Percentiles rank a stretch among this genome's conserved stretches.
Evolutionary conservation across 2,113 vertebrate genomes (phyloP).

Genomic region (Zeus faber): DNA sequence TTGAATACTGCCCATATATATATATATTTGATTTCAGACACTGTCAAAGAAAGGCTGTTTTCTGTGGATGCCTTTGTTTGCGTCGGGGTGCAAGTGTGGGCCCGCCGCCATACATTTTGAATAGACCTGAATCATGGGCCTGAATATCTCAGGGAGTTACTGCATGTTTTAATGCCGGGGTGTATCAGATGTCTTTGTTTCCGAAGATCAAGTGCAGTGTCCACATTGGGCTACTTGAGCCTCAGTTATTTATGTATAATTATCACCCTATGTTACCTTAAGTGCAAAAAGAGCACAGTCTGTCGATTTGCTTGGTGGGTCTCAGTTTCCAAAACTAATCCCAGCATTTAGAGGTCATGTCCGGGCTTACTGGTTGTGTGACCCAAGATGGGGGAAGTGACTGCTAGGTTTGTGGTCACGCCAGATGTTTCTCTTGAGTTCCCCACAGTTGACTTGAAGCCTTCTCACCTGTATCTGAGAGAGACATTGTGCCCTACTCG

Average conservation of each 20-base stretch:
- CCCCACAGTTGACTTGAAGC: constrained; percentile 38
- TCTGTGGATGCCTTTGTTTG: background rate
- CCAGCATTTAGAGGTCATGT: constrained; percentile 24
- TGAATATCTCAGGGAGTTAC: constrained; percentile 14
- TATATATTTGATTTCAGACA: constrained; percentile 7
- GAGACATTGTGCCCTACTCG: constrained; percentile 27
- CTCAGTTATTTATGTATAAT: background rate
- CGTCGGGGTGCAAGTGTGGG: background rate
- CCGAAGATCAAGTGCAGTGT: no score
- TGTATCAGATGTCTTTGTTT: no score
- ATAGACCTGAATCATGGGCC: constrained; percentile 27
- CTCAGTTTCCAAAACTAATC: constrained; percentile 29
- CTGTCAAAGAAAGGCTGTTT: background rate
- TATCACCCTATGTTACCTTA: constrained; percentile 17
- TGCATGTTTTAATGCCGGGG: background rate
- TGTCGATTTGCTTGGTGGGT: constrained; percentile 27
- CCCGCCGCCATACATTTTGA: background rate
- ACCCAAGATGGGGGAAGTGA: constrained; percentile 30
- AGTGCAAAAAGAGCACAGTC: constrained; percentile 23
- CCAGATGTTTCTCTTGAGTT: constrained; percentile 45
- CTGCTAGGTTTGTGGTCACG: constrained; percentile 44
- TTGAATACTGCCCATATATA: constrained; percentile 7
- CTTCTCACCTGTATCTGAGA: constrained; percentile 40
- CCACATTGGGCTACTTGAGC: no score
- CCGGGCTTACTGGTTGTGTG: constrained; percentile 26